These are phyloP conservation scores for Morpho achilles DNA, from an alignment of 2,888 invertebrate species.

Conservation along the genomic window DNA sequence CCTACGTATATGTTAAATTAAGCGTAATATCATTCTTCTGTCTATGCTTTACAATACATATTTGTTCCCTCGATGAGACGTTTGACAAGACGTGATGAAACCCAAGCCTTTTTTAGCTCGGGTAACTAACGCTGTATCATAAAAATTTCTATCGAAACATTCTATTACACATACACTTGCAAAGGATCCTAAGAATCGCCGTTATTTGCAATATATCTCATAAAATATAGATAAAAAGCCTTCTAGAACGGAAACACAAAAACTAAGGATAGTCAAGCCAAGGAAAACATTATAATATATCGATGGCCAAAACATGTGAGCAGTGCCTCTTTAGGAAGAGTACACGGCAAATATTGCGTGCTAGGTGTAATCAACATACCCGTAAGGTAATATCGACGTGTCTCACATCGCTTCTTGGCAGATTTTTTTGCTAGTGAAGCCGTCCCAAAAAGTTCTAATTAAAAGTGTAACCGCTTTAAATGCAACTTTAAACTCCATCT, in stretches of 20 bases:
- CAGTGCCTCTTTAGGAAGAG: slow-evolving; percentile 26
- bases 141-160: slow-evolving; percentile 2
- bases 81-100: too few relatives aligned
- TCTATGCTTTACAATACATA: too few relatives aligned
- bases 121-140: not conserved
- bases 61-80: too few relatives aligned
- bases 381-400: slow-evolving; percentile 25
- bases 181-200: slow-evolving; percentile 12
- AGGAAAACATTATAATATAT: slow-evolving; percentile 25
- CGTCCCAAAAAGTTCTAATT: slow-evolving; percentile 2
- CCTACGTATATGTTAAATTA: too few relatives aligned
- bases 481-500: not conserved
- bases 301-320: slow-evolving; percentile 28
- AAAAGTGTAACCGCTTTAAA: slow-evolving; percentile 4
- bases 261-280: slow-evolving; percentile 18
- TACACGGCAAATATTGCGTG: slow-evolving; percentile 34
- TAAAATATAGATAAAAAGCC: slow-evolving; percentile 16
- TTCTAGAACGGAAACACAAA: slow-evolving; percentile 21
- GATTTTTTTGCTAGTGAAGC: slow-evolving; percentile 3
- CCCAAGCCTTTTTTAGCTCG: too few relatives aligned
- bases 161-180: slow-evolving; percentile 2
- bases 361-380: slow-evolving; percentile 43
- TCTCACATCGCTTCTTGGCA: slow-evolving; percentile 11
- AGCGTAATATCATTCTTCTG: too few relatives aligned
- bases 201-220: slow-evolving; percentile 9